A percentile compares a stretch with the other conserved stretches of the same genome.
Conservation (phyloP, 2,113 vertebrate genomes). For the Ia io region DNA sequence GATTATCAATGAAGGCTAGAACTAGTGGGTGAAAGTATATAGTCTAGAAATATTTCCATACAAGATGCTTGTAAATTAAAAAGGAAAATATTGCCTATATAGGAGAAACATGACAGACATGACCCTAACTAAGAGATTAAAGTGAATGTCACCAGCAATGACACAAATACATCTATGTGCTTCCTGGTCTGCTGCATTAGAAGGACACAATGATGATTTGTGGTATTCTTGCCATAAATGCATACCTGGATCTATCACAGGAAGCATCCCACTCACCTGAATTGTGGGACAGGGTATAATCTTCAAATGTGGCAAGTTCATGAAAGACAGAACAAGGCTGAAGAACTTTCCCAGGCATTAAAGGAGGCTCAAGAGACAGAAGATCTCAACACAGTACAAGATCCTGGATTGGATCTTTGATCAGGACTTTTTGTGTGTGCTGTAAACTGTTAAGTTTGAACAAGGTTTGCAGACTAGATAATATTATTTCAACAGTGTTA, state of each 20-base stretch:
- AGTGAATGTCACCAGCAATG: not conserved
- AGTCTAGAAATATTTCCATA: not conserved
- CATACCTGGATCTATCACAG: not conserved
- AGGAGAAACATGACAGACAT: not conserved
- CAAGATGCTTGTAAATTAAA: not conserved
- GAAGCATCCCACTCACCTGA: not conserved
- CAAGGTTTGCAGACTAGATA: not conserved
- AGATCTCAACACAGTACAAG: not conserved
- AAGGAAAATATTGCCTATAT: not conserved
- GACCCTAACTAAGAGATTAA: not conserved
- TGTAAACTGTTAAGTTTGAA: not conserved
- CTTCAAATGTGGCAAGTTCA: not conserved
- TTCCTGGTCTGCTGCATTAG: not conserved
- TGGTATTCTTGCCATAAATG: not conserved
- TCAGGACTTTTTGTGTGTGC: not conserved
- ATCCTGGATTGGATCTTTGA: too few relatives aligned
- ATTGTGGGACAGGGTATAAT: not conserved
- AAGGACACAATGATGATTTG: not conserved
- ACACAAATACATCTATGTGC: fast-evolving
- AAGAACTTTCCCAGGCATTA: not conserved
- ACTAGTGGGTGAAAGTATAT: not conserved
- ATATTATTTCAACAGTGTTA: not conserved
- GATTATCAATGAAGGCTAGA: not conserved
- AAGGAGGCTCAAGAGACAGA: not conserved
- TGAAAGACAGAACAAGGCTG: not conserved